Evolutionary conservation across 2,797 vertebrate species (phyloP).

Genomic region (Enteromius afrohamiltoni): DNA sequence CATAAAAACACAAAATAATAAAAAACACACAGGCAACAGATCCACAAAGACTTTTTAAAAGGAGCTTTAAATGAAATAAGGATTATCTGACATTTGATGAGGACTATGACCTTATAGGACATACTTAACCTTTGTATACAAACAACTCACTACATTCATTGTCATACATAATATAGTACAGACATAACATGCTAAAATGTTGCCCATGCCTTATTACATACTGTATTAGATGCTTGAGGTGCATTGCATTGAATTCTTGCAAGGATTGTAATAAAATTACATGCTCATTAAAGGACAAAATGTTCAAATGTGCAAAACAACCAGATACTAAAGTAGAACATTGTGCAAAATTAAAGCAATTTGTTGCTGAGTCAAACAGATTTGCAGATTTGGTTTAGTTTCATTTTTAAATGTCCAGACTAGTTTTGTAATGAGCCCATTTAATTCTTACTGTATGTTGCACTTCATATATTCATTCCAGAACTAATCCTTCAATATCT

Average conservation of each 20-base stretch:
- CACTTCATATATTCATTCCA: not conserved
- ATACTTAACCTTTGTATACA: not conserved
- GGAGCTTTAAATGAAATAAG: constrained; percentile 14
- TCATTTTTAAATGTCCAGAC: not conserved
- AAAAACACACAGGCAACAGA: not conserved
- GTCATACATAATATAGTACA: not conserved
- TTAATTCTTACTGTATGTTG: not conserved
- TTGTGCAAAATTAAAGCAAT: not conserved
- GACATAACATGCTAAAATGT: not conserved
- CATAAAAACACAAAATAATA: not conserved
- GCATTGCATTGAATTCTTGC: not conserved
- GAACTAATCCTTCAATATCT: constrained; percentile 32
- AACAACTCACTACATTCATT: not conserved
- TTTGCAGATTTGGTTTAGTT: not conserved
- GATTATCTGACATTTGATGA: constrained; percentile 35
- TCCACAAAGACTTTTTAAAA: not conserved
- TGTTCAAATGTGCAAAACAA: not conserved
- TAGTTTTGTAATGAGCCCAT: not conserved
- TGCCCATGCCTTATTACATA: not conserved
- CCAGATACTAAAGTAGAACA: not conserved
- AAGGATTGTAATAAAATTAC: not conserved
- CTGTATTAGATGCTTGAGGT: too few relatives aligned
- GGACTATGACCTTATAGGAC: not conserved
- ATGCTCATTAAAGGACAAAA: not conserved
- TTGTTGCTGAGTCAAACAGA: not conserved